Base-by-base conservation (phyloP, 2,888 invertebrate genomes). In the Hipparchia sbordonii region DNA sequence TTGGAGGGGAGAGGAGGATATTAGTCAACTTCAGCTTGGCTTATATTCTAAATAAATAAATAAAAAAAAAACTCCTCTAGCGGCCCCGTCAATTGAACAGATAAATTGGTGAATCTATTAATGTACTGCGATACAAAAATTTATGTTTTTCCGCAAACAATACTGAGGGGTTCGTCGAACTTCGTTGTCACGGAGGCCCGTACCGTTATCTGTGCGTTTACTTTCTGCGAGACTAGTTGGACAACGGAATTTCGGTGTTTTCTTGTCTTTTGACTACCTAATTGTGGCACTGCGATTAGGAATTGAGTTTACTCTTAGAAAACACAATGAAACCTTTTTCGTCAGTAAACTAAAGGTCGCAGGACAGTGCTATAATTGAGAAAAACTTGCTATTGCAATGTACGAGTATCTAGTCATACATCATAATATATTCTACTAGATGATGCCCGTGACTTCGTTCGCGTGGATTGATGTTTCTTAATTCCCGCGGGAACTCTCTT, bases 141-240 rank as follows among this genome's bases (percentile, higher is more conserved):
- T 60, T 9, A 67, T 52, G 73, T 87, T 86, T 84, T 86, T 85
- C 82, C 81, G 84, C 84, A 86, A 87, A 87, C 80, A 82, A 76
- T 79, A 81, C 75, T 77, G 78, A 76, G 79, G 78, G 72, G 89
- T 84, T 89, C 85, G 79, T 83, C 82, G 87, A 88, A 84, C 88
- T 80, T 81, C 82, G 80, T 79, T 82, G 80, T 81, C 78, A 79
- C 78, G 79, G 71, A 72, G 65, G 59, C 67, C 74, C 70, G 71
- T 85, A 82, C 88, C 85, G 89, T 89, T 88, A 85, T 48, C 72
- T 77, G 79, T 77, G 78, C 82, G 82, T 86, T 89, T 88, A 87
- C 88, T 89, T 87, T 88, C 87, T 82, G 83, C 82, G 82, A 85
- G 83, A 85, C 82, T 76, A 74, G 59, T 62, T 73, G 70, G 74